Base-by-base conservation (phyloP, 2,888 invertebrate genomes). In the Lutraria lutraria region DNA sequence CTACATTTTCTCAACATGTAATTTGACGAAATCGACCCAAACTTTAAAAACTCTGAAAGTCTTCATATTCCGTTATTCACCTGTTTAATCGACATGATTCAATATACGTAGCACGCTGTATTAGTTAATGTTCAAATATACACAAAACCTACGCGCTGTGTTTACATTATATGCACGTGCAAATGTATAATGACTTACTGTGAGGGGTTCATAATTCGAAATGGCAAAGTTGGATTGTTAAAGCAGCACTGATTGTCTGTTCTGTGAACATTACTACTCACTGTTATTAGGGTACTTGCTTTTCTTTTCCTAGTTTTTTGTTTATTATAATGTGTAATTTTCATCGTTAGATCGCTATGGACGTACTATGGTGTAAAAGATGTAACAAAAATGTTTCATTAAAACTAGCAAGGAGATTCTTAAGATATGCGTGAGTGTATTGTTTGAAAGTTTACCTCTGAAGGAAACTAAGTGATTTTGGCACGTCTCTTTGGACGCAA, bases 101-200 rank as follows among this genome's bases (percentile, higher is more conserved):
- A 76, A 76, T 76, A 76, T 31, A 19, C 76, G 31, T 19, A 31
- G 12, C 8, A 16, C 31, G 12, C 8, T 25, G 31, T 34, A 25
- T 19, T 34, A 25, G 16, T 76, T 76, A 31, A 34, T 31, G 34
- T 31, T 76, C 15, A 34, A 19, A 34, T 76, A 76, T 76, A 76
- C 29, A 76, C 76, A 76, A 25, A 76, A 34, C 76, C 16, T 31
- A 31, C 31, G 76, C 31, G 76, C 16, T 29, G 25, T 76, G 76
- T 76, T 76, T 76, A 76, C 76, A 76, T 76, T 76, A 76, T 19
- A 76, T 76, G 76, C 76, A 76, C 76, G 76, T 76, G 76, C 76
- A 76, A 34, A 10, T 31, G 15, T 31, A 34, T 76, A 76, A 34
- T 76, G 76, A 76, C 31, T 76, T 16, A 19, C 19, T 19, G 29